Evolutionary conservation across 2,888 invertebrate species (phyloP), one percentile per base, ranked within the genome.

Genomic region (Ypsolopha scabrella): DNA sequence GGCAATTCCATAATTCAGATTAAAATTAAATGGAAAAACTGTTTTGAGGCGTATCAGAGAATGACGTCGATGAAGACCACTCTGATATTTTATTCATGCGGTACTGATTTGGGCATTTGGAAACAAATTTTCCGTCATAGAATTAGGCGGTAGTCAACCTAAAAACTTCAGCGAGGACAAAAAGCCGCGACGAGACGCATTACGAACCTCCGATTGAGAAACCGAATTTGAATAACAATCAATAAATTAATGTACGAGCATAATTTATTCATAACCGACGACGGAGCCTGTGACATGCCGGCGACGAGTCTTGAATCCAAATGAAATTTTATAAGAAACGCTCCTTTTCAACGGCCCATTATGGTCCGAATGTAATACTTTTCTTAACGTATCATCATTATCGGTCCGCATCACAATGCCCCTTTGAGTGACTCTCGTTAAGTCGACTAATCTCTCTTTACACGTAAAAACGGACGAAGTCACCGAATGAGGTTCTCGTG

Each of bases 141-240:
- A 72, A 60, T 61, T 60, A 62, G 57, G 64, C 67, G 58, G 67
- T 68, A 69, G 64, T 63, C 70, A 75, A 74, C 70, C 71, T 76
- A 70, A 76, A 73, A 76, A 72, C 72, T 67, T 68, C 65, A 59
- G 50, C 60, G 60, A 58, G 63, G 63, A 75, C 72, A 75, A 80
- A 81, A 72, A 61, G 67, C 58, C 72, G 71, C 70, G 68, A 72
- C 73, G 72, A 70, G 74, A 65, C 75, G 62, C 75, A 78, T 80
- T 80, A 81, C 78, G 79, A 80, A 82, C 79, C 82, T 80, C 76
- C 76, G 75, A 83, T 85, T 82, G 82, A 83, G 81, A 81, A 82
- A 82, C 80, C 70, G 66, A 79, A 86, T 86, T 86, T 83, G 80
- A 86, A 86, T 85, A 82, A 86, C 85, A 86, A 86, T 86, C 80